phyloP scores from a whole-genome alignment of 2,797 vertebrate genomes.

The Hippocampus kuda region DNA sequence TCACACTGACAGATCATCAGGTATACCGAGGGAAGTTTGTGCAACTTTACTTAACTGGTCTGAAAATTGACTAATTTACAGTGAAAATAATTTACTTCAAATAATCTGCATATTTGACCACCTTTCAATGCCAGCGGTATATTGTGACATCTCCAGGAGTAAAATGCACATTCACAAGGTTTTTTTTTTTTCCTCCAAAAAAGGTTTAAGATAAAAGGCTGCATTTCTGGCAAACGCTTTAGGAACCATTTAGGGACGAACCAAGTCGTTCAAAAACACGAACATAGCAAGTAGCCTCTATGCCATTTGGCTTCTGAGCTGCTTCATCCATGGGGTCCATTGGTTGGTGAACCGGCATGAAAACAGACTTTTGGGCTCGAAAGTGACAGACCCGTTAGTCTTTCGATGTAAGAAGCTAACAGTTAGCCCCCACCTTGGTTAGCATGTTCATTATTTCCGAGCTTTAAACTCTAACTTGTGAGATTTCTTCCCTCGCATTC shows the following conservation, averaged over 20 bases:
- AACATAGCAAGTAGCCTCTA: neutral
- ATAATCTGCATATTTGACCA: neutral
- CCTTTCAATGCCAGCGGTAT: neutral
- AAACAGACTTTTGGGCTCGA: neutral
- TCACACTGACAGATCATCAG: too few species aligned
- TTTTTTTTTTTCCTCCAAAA: neutral
- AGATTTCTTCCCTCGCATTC: neutral
- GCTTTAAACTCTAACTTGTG: neutral
- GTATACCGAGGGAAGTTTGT: too few species aligned
- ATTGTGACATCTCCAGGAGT: neutral
- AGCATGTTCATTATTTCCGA: neutral
- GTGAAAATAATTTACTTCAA: too few species aligned
- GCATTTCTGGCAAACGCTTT: neutral
- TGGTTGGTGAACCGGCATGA: neutral
- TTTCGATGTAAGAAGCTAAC: conserved; percentile 23
- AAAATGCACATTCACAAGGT: neutral
- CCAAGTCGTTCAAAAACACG: neutral
- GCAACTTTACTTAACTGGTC: too few species aligned
- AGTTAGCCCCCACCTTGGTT: conserved; percentile 36
- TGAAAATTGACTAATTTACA: too few species aligned
- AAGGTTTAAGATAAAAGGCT: neutral
- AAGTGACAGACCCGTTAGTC: neutral
- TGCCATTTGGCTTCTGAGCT: neutral
- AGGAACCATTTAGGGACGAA: neutral
- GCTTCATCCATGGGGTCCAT: neutral